These are phyloP conservation scores for Apostichopus californicus DNA, from an alignment of 35 echinoderm and acorn worm genomes.

Conservation along the genomic window DNA sequence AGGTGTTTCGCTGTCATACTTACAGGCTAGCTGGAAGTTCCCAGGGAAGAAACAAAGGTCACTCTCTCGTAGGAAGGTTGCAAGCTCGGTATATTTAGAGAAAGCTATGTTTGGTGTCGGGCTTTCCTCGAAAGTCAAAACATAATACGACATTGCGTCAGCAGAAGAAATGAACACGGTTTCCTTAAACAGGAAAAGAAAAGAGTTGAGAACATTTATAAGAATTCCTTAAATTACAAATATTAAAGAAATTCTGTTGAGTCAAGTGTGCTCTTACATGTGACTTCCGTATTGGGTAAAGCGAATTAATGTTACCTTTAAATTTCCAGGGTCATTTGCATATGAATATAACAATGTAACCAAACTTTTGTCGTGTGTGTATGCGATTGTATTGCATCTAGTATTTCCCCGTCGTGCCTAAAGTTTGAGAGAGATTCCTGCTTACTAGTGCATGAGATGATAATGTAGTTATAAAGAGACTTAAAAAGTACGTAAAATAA, in stretches of 20 bases:
- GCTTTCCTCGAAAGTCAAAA: slow-evolving; percentile 17
- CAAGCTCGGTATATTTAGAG: slow-evolving; percentile 21
- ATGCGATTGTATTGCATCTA: not conserved
- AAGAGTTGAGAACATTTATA: not conserved
- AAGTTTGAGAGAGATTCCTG: not conserved
- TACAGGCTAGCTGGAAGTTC: slow-evolving; percentile 14
- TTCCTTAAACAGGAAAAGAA: not conserved
- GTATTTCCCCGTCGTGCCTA: not conserved
- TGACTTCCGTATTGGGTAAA: too few relatives aligned
- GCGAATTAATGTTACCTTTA: too few relatives aligned
- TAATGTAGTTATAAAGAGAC: not conserved
- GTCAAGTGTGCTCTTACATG: too few relatives aligned
- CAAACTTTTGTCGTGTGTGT: too few relatives aligned
- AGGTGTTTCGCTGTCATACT: not conserved
- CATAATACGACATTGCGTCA: not conserved
- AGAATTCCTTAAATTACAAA: too few relatives aligned
- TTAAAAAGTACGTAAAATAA: not conserved
- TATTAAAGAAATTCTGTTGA: too few relatives aligned
- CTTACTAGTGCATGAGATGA: not conserved
- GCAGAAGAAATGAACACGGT: slow-evolving; percentile 1
- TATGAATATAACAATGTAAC: too few relatives aligned
- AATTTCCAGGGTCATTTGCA: too few relatives aligned
- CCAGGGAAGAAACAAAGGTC: slow-evolving; percentile 1
- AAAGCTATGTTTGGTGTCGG: slow-evolving; percentile 15
- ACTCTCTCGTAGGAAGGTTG: not conserved